Percentiles rank a stretch among this genome's conserved stretches.
phyloP scores from a whole-genome alignment of 2,888 invertebrate species.

The Vanessa cardui region DNA sequence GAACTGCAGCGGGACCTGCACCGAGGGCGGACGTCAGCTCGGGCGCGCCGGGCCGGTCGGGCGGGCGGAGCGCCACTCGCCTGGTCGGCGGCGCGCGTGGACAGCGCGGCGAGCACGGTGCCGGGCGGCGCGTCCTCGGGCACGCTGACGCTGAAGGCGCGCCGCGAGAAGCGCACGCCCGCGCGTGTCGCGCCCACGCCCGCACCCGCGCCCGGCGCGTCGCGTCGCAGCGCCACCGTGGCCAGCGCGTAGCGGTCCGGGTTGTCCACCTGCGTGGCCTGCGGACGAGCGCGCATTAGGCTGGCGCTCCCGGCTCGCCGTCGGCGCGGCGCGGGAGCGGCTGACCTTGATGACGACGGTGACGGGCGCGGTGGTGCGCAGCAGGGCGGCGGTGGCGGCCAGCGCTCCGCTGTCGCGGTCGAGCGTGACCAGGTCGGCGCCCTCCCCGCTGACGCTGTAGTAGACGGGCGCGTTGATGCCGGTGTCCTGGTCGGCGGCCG shows the following conservation, averaged over 20 bases:
- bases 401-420: conserved; percentile 86
- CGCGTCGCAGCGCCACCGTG: conserved; percentile 89
- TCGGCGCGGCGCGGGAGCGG: not conserved
- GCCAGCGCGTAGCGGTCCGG: conserved; percentile 93
- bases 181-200: conserved; percentile 43
- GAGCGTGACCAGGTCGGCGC: conserved; percentile 83
- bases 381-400: conserved; percentile 78
- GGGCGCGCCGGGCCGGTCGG: not conserved
- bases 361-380: conserved; percentile 85
- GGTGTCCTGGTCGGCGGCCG: conserved; percentile 90
- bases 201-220: conserved; percentile 78
- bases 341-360: conserved; percentile 90
- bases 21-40: conserved; percentile 1
- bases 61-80: conserved; percentile 64
- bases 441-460: conserved; percentile 84
- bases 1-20: conserved; percentile 86
- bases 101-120: conserved; percentile 86
- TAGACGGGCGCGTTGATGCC: conserved; percentile 89
- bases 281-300: conserved; percentile 33
- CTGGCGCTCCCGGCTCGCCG: no score
- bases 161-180: conserved; percentile 86
- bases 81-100: conserved; percentile 80
- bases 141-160: conserved; percentile 86
- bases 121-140: conserved; percentile 90
- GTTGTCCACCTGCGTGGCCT: conserved; percentile 93